Base-by-base conservation (phyloP, 2,797 vertebrate genomes). In the Oceanodroma leucorhoa region DNA sequence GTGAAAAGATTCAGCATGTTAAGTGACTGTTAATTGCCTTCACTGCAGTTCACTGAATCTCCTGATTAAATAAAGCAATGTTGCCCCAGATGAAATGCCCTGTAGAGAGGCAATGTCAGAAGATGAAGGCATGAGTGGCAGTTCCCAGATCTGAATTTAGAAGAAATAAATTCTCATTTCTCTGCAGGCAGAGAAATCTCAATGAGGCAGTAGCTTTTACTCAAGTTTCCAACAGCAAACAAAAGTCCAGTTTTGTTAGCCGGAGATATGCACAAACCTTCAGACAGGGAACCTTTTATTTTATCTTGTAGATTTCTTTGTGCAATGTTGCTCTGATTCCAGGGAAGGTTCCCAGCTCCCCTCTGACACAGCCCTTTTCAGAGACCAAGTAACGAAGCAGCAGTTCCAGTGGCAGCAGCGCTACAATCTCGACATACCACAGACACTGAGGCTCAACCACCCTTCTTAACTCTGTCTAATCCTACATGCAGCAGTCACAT, bases 151-250 rank as follows among this genome's bases (percentile, higher is more conserved):
- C 13, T n/a, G 58, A 84, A 72, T 76, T 78, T 61, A 69, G 38
- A 65, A 89, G 50, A 88, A 93, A 90, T 65, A 87, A 78, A 69
- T 89, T 92, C 50, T 92, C 34, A 76, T 90, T 87, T 83, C 36
- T 89, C 10, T 60, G 18, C 30, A 86, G 38, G 26, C 54, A 71
- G 75, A 54, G 43, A 48, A 87, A 89, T 20, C 27, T 70, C 34
- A 61, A 0, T 24, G 55, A 78, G 38, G 38, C 57, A 26, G 38
- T 29, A 78, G 26, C 21, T 81, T 87, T 79, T 53, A 46, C 18
- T 61, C 20, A 11, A 40, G 58, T 76, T 89, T 79, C 58, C 43
- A 70, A 21, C 5, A 41, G 36, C n/a, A 81, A 87, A 64, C 11
- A 65, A 7, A 78, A 82, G 40, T 7, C 38, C 11, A 16, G 17